Evolutionary conservation across 2,113 vertebrate genomes (phyloP), one percentile per base, ranked within the genome.

Genomic region (Pomatorhinus ruficollis): DNA sequence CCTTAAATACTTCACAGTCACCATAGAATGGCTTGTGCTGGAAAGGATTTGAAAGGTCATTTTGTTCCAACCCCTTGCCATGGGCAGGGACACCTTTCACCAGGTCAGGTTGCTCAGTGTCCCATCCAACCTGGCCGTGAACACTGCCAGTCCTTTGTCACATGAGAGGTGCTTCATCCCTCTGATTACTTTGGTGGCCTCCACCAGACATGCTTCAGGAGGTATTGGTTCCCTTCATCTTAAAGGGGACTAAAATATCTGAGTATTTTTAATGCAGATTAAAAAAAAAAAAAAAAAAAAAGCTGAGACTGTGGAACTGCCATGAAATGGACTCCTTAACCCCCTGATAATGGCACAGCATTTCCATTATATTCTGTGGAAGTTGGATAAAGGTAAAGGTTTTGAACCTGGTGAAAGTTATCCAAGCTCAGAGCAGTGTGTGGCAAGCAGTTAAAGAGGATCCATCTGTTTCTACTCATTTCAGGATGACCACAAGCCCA

Each of bases 151-250:
- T 23, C 27, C n/a, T n/a, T n/a, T 25, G 23, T 61, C 33, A n/a
- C 27, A 23, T 3, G 53, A 44, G 27, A 69, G 31, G 4, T 44
- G 17, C 27, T 77, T 6, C 31, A 52, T 37, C 44, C 37, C 37
- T 68, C 33, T 77, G 3, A 27, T 37, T 33, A 60, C 9, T 27
- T 37, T 60, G 33, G 33, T 52, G 63, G 12, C 45, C 63, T 77
- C 37, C 14, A 18, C 17, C 4, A 5, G 61, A 37, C 61, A 14
- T 0, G 0, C 21, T 35, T 21, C 31, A 76, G 37, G 10, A 44
- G 3, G 10, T 15, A 28, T 10, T 50, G 9, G 9, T 12, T 94
- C 83, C 80, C 33, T 33, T 76, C 10, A 86, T 11, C 16, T 40
- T 47, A 60, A 50, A 54, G n/a, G 9, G 10, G 9, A 44, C 40